Percentiles rank a stretch among this genome's conserved stretches.
phyloP scores from a whole-genome alignment of 2,888 invertebrate genomes.

The Sphaeridia pumilis region DNA sequence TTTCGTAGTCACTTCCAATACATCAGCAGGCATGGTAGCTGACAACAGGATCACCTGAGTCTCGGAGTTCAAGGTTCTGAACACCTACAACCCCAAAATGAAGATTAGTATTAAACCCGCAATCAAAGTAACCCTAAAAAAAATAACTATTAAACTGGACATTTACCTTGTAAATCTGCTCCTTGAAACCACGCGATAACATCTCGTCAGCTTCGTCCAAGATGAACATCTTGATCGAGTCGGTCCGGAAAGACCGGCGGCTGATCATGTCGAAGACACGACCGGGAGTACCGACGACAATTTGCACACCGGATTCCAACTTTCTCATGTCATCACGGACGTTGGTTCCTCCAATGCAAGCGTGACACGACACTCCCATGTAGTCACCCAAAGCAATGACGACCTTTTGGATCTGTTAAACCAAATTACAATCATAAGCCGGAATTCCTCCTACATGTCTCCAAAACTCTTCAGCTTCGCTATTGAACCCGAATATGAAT shows the following conservation, averaged over 20 bases:
- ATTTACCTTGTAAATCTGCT: slow-evolving; percentile 99
- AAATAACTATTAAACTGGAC: too few relatives aligned
- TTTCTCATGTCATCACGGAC: slow-evolving; percentile 94
- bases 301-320: slow-evolving; percentile 85
- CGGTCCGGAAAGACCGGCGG: slow-evolving; percentile 57
- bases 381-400: slow-evolving; percentile 97
- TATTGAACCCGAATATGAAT: not conserved
- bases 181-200: slow-evolving; percentile 98
- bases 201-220: slow-evolving; percentile 99
- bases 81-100: slow-evolving; percentile 26
- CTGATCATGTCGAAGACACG: slow-evolving; percentile 96
- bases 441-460: too few relatives aligned
- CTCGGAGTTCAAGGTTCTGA: slow-evolving; percentile 34
- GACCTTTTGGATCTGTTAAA: slow-evolving; percentile 66
- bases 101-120: too few relatives aligned
- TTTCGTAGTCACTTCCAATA: slow-evolving; percentile 92
- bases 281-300: slow-evolving; percentile 95
- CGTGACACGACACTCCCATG: slow-evolving; percentile 94
- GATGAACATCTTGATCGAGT: slow-evolving; percentile 89
- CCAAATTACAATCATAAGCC: slow-evolving; percentile 7
- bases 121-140: too few relatives aligned
- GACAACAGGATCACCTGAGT: slow-evolving; percentile 76
- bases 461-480: too few relatives aligned
- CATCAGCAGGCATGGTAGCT: slow-evolving; percentile 97
- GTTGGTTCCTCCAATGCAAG: slow-evolving; percentile 98